Evolutionary conservation across 1,140 invertebrate genomes (phyloP).

Genomic region (Drosophila pseudoobscura): DNA sequence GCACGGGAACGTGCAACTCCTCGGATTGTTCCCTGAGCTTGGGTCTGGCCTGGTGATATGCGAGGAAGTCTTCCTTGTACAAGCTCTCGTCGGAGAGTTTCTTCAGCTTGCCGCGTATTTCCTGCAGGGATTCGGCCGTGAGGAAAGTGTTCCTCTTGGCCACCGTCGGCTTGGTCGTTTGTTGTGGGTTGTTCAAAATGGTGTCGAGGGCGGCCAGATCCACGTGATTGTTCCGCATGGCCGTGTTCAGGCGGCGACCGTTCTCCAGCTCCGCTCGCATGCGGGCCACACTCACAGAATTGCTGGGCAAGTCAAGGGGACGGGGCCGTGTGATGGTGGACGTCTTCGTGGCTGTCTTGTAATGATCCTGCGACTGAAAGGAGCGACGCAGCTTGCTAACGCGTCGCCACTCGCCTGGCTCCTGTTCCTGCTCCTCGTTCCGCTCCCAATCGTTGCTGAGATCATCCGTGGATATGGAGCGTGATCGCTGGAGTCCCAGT

Average conservation of each 20-base stretch:
- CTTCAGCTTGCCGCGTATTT: slow-evolving; percentile 85
- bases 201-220: slow-evolving; percentile 84
- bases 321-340: slow-evolving; percentile 57
- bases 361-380: slow-evolving; percentile 84
- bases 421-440: slow-evolving; percentile 42
- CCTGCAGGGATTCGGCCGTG: slow-evolving; percentile 85
- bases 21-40: too few relatives aligned
- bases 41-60: slow-evolving; percentile 35
- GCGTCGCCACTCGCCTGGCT: slow-evolving; percentile 85
- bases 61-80: slow-evolving; percentile 76
- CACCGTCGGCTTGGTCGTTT: slow-evolving; percentile 36
- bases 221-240: slow-evolving; percentile 84
- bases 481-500: slow-evolving; percentile 64
- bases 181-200: slow-evolving; percentile 80
- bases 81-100: slow-evolving; percentile 83
- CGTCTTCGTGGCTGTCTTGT: slow-evolving; percentile 21
- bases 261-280: slow-evolving; percentile 85
- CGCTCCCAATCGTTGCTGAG: slow-evolving; percentile 73
- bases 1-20: slow-evolving; percentile 46
- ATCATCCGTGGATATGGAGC: slow-evolving; percentile 82
- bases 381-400: slow-evolving; percentile 86
- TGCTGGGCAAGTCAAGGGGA: slow-evolving; percentile 85
- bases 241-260: slow-evolving; percentile 83
- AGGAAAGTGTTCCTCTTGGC: slow-evolving; percentile 84
- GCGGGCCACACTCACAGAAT: slow-evolving; percentile 84